Conservation (phyloP, 2,888 invertebrate genomes). For the Thecocarcelia acutangulata region DNA sequence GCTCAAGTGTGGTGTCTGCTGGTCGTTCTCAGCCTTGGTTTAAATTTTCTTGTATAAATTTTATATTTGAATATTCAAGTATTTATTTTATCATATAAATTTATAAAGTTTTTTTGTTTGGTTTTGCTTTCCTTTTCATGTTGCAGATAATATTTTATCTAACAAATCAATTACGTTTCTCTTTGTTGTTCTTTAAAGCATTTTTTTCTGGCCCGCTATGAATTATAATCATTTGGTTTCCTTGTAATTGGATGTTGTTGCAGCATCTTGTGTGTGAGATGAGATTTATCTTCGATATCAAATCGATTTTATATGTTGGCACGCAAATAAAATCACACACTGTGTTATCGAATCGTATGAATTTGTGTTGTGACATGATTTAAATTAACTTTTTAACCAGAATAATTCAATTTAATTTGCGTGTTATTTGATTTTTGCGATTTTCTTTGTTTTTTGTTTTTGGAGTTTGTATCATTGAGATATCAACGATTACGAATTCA, state of each 20-base stretch:
- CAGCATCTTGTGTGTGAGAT: slow-evolving; percentile 9
- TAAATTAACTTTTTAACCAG: slow-evolving; percentile 70
- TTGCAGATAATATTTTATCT: slow-evolving; percentile 69
- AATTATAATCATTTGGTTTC: slow-evolving; percentile 61
- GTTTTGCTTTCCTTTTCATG: slow-evolving; percentile 46
- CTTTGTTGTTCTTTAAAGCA: slow-evolving; percentile 16
- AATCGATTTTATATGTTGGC: slow-evolving; percentile 69
- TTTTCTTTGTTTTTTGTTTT: slow-evolving; percentile 10
- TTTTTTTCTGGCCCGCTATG: slow-evolving; percentile 23
- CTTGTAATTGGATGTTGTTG: slow-evolving; percentile 57
- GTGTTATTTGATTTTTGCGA: slow-evolving; percentile 55
- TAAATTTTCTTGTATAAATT: neutral
- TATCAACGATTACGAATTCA: slow-evolving; percentile 57
- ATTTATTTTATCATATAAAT: slow-evolving; percentile 46
- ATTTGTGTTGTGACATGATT: slow-evolving; percentile 70
- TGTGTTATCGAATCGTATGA: slow-evolving; percentile 61
- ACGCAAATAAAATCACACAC: slow-evolving; percentile 69
- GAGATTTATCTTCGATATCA: slow-evolving; percentile 66
- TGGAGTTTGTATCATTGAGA: slow-evolving; percentile 41
- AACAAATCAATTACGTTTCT: slow-evolving; percentile 65
- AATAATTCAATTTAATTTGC: slow-evolving; percentile 71
- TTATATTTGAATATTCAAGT: slow-evolving; percentile 15
- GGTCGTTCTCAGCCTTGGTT: neutral
- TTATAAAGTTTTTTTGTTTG: neutral
- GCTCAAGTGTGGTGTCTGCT: neutral